Conservation (phyloP, 2,797 vertebrate genomes). For the Varecia variegata region DNA sequence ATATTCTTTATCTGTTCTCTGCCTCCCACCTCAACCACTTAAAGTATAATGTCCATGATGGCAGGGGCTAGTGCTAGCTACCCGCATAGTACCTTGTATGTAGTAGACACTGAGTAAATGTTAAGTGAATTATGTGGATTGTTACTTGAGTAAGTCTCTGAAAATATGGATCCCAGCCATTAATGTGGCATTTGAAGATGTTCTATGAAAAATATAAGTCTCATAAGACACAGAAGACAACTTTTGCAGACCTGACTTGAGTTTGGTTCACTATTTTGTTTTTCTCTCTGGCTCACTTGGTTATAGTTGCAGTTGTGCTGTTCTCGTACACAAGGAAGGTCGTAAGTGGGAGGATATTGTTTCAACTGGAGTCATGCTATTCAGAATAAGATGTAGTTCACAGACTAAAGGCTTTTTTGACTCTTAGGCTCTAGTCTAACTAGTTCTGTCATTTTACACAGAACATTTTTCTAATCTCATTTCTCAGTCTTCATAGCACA, state of each 20-base stretch:
- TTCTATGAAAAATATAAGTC: neutral
- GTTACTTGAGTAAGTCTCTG: neutral
- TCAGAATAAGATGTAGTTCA: constrained; percentile 80
- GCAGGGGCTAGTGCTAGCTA: neutral
- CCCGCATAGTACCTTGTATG: neutral
- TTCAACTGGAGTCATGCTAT: constrained; percentile 67
- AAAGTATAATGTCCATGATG: neutral
- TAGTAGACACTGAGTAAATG: neutral
- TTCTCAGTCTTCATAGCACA: constrained; percentile 60
- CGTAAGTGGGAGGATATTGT: neutral
- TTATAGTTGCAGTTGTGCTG: neutral
- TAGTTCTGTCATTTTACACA: constrained; percentile 41
- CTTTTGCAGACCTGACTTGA: neutral
- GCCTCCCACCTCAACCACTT: neutral
- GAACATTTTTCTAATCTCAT: constrained; percentile 61
- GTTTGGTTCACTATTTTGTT: neutral
- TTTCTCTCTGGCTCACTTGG: neutral
- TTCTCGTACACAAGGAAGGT: neutral
- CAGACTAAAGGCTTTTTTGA: constrained; percentile 79
- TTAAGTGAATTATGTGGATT: neutral
- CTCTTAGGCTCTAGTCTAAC: neutral
- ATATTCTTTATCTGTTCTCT: neutral
- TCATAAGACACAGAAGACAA: neutral
- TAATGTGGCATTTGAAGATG: neutral
- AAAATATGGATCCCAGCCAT: neutral